Base-by-base conservation (phyloP, 2,888 invertebrate species). In the Carcina quercana region DNA sequence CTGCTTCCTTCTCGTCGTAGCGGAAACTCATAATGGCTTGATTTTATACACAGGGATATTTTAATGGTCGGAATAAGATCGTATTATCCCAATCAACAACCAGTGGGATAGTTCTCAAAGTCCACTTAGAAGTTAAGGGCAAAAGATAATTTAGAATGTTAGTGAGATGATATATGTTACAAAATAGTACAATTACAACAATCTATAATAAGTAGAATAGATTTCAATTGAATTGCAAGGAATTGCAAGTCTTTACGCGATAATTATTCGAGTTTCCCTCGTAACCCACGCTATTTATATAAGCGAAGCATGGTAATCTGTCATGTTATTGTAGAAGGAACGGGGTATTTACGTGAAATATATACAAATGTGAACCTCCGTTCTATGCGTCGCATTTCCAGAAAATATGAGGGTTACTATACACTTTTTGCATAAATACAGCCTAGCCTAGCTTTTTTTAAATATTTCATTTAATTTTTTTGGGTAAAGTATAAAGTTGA, bases 311-410 rank as follows among this genome's bases (percentile, higher is more conserved):
- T 34, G 35, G 41, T 42, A 40, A 44, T 44, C 39, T 34, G 37
- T 44, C 42, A 42, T 42, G 41, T 38, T 38, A 31, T 40, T 43
- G 38, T 37, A 28, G 30, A 37, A 41, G 30, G 36, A 41, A 20
- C 15, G 35, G 34, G 29, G 29, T 39, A 35, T 37, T 35, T 39
- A 22, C 33, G 28, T 37, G 37, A 34, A 31, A 37, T 33, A 37
- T 37, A 35, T 35, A 32, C 24, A 38, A 41, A 40, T 32, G 37
- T 37, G 31, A 35, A 41, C 41, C 41, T 38, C 43, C 41, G 40
- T 36, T 38, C 32, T 31, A 42, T 37, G 30, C 28, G 39, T 15
- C 37, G 32, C 37, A 37, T 47, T 42, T 34, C 8, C 8, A n/a
- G 20, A 20, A n/a, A n/a, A n/a, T n/a, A n/a, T n/a, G n/a, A n/a